Evolutionary conservation across 1,140 invertebrate genomes (phyloP).

Genomic region (Drosophila elegans): DNA sequence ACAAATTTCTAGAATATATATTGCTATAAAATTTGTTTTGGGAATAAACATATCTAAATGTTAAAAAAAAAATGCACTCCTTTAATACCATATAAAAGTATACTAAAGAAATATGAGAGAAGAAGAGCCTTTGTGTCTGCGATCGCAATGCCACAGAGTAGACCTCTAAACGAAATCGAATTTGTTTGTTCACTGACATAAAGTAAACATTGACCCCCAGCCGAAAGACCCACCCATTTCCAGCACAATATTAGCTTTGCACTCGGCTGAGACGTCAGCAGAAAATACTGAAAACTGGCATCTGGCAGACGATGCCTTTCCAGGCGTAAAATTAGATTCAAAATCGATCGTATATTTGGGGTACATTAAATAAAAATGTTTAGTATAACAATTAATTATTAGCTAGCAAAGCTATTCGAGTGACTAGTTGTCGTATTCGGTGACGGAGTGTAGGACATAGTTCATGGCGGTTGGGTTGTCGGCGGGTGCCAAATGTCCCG

Average conservation of each 20-base stretch:
- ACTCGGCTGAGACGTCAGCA: slow-evolving; percentile 6
- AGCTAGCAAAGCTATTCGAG: background rate
- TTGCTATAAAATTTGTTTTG: too few species aligned
- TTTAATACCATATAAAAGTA: background rate
- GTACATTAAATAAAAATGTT: background rate
- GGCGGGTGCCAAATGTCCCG: slow-evolving; percentile 87
- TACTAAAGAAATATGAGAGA: background rate
- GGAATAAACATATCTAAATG: background rate
- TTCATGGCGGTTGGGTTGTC: slow-evolving; percentile 79
- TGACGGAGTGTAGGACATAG: slow-evolving; percentile 55
- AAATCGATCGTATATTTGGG: background rate
- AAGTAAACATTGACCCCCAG: slow-evolving; percentile 32
- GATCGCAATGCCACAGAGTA: background rate
- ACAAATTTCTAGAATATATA: too few species aligned
- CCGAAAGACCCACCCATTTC: background rate
- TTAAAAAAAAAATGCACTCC: too few species aligned
- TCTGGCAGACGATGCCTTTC: slow-evolving; percentile 9
- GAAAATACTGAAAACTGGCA: background rate
- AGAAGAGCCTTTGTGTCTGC: background rate
- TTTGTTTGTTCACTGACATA: background rate
- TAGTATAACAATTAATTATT: too few species aligned
- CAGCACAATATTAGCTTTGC: slow-evolving; percentile 3
- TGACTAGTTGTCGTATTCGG: slow-evolving; percentile 3
- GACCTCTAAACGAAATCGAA: slow-evolving; percentile 1
- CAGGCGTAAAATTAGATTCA: background rate